phyloP scores from a whole-genome alignment of 2,113 vertebrate genomes.

The Balaeniceps rex region DNA sequence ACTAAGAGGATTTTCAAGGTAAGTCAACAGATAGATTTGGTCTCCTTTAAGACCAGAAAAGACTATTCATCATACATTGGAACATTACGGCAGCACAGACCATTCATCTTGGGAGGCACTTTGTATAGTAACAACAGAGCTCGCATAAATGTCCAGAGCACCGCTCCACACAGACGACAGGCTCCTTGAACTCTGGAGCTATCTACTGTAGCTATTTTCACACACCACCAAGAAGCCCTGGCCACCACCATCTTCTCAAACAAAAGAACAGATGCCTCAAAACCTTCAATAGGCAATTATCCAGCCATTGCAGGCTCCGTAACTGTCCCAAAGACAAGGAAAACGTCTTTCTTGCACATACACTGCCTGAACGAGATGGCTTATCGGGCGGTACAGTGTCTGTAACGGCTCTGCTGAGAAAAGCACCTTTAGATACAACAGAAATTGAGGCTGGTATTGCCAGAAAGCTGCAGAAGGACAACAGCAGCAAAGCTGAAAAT shows the following conservation, averaged over 20 bases:
- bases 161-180: not conserved
- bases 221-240: not conserved
- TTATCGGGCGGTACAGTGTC: not conserved
- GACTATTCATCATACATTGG: not conserved
- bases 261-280: not conserved
- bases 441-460: not conserved
- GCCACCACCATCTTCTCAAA: not conserved
- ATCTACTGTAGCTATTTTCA: not conserved
- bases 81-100: not conserved
- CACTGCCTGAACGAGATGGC: not conserved
- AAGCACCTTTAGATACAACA: not conserved
- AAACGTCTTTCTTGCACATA: not conserved
- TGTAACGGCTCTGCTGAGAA: not conserved
- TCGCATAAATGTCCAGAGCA: not conserved
- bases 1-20: conserved; percentile 16
- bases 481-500: not conserved
- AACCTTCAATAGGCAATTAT: not conserved
- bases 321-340: not conserved
- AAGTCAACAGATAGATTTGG: not conserved
- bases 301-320: not conserved
- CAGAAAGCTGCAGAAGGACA: not conserved
- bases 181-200: not conserved
- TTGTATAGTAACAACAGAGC: not conserved
- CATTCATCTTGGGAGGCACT: not conserved
- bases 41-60: conserved; percentile 6